Conservation (phyloP, 2,797 vertebrate genomes). For the Phalloptychus januarius region DNA sequence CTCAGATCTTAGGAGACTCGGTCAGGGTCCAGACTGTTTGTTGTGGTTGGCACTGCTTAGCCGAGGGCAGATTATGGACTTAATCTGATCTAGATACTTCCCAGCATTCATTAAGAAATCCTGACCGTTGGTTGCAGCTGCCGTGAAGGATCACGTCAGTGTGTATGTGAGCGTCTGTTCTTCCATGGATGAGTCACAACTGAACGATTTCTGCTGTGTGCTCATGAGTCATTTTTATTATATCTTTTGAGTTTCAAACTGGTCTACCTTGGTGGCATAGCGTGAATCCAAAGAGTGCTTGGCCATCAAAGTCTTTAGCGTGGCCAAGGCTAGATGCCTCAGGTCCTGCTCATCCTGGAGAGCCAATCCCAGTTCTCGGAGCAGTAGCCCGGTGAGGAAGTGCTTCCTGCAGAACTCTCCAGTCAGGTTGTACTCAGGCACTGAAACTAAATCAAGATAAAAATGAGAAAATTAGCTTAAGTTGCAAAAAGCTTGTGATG, state of each 20-base stretch:
- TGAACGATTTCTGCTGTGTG: slow-evolving; percentile 39
- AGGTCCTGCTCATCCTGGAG: slow-evolving; percentile 97
- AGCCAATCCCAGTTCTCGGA: slow-evolving; percentile 94
- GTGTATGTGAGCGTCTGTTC: slow-evolving; percentile 1
- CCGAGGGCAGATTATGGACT: slow-evolving; percentile 41
- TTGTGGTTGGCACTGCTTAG: slow-evolving; percentile 48
- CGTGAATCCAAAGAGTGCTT: slow-evolving; percentile 97
- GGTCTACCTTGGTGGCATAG: slow-evolving; percentile 87
- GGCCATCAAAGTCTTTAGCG: slow-evolving; percentile 97
- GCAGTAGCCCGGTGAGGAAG: slow-evolving; percentile 93
- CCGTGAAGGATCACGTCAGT: slow-evolving; percentile 39
- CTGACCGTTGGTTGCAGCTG: slow-evolving; percentile 50
- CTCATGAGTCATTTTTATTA: slow-evolving; percentile 38
- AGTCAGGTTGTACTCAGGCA: slow-evolving; percentile 96
- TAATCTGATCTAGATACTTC: slow-evolving; percentile 43
- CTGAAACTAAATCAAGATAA: slow-evolving; percentile 48
- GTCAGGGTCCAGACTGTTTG: slow-evolving; percentile 22
- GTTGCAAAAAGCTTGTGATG: not conserved
- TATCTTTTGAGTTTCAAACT: slow-evolving; percentile 28
- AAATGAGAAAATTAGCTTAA: slow-evolving; percentile 21
- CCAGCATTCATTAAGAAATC: slow-evolving; percentile 48
- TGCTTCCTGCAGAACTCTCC: slow-evolving; percentile 98
- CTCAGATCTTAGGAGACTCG: slow-evolving; percentile 1
- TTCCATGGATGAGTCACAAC: slow-evolving; percentile 42
- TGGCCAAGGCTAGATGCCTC: slow-evolving; percentile 92